Evolutionary conservation across 2,888 invertebrate genomes (phyloP).

Genomic region (Hydrotaea diabolus): DNA sequence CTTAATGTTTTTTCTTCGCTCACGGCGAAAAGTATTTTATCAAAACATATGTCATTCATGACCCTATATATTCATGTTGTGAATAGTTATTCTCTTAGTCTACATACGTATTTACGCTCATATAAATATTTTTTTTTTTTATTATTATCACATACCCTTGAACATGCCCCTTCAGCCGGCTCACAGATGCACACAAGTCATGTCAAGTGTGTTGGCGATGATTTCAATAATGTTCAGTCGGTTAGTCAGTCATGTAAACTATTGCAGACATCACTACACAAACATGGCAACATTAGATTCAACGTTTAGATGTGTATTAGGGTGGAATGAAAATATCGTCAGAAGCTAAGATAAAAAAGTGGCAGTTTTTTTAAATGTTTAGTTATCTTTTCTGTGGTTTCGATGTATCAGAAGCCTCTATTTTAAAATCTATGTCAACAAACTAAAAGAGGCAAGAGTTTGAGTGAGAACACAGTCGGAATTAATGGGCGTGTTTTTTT

Average conservation of each 20-base stretch:
- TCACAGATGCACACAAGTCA: not conserved
- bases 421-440: no score
- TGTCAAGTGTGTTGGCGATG: conserved; percentile 22
- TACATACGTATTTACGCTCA: not conserved
- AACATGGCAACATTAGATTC: not conserved
- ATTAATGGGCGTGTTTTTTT: no score
- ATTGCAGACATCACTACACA: conserved; percentile 7
- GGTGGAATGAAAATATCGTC: no score
- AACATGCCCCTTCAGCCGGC: not conserved
- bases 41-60: not conserved
- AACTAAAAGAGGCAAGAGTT: no score
- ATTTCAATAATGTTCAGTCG: conserved; percentile 22
- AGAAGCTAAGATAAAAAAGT: no score
- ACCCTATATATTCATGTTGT: not conserved
- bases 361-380: no score
- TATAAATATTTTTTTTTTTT: not conserved
- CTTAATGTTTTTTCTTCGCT: no score
- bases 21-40: no score
- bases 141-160: not conserved
- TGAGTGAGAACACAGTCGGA: no score
- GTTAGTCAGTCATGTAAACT: not conserved
- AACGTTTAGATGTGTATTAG: no score
- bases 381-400: no score
- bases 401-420: no score
- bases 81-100: not conserved